These are phyloP conservation scores for Acromyrmex echinatior DNA, from an alignment of 1,140 invertebrate genomes.

Conservation along the genomic window DNA sequence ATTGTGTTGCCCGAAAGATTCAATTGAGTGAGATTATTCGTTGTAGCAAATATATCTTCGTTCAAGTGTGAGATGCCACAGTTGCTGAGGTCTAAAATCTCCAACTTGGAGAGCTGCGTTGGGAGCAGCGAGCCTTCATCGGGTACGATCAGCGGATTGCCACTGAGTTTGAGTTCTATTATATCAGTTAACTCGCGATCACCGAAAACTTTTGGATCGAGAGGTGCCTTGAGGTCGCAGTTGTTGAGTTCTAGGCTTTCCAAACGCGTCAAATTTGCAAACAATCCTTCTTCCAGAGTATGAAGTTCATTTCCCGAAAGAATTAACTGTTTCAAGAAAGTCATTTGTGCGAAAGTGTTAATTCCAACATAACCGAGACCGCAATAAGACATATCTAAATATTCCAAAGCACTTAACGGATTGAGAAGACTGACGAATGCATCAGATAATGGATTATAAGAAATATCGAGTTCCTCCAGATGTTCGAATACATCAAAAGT, in stretches of 20 bases:
- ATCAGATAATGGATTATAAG: constrained; percentile 90
- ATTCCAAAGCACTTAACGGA: constrained; percentile 89
- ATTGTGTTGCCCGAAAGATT: constrained; percentile 89
- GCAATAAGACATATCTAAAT: constrained; percentile 92
- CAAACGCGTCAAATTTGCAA: constrained; percentile 90
- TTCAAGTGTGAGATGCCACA: constrained; percentile 89
- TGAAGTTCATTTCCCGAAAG: constrained; percentile 90
- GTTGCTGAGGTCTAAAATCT: constrained; percentile 89
- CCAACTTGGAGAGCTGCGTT: constrained; percentile 89
- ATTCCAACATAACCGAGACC: constrained; percentile 89
- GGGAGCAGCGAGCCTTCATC: constrained; percentile 88
- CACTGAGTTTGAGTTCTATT: constrained; percentile 90
- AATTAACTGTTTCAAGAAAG: constrained; percentile 89
- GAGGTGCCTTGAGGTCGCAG: constrained; percentile 89
- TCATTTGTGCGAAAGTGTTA: constrained; percentile 91
- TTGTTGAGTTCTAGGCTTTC: constrained; percentile 90
- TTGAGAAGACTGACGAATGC: constrained; percentile 90
- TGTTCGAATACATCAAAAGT: constrained; percentile 90
- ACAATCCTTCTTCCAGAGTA: constrained; percentile 90
- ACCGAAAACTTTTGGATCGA: constrained; percentile 90
- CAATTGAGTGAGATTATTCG: constrained; percentile 89
- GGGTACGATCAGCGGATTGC: constrained; percentile 90
- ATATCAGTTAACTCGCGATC: constrained; percentile 89
- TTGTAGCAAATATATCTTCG: constrained; percentile 88
- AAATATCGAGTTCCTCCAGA: constrained; percentile 90